phyloP scores from a whole-genome alignment of 2,888 invertebrate species.

The Fabriciana adippe region DNA sequence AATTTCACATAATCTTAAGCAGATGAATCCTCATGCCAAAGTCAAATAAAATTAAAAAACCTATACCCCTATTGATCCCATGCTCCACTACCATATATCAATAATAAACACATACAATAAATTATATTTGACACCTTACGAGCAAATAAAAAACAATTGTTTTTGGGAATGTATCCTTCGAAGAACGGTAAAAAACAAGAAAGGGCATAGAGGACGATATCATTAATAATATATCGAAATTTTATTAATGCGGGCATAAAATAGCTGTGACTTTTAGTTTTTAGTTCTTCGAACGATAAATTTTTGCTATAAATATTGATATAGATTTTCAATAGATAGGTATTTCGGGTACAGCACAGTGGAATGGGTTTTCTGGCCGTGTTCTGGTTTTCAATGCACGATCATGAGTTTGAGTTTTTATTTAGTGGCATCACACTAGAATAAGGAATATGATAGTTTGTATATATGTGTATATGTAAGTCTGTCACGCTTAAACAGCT shows the following conservation, averaged over 20 bases:
- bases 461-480: no score
- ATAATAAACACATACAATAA: constrained; percentile 32
- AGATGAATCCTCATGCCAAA: neutral
- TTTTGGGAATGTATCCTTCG: constrained; percentile 33
- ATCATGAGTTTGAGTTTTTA: neutral
- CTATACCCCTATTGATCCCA: neutral
- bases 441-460: no score
- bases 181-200: constrained; percentile 45
- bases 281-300: constrained; percentile 14
- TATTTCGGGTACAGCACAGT: neutral
- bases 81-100: constrained; percentile 19
- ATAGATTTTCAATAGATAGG: neutral
- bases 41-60: neutral
- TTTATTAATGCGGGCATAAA: constrained; percentile 60
- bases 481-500: no score
- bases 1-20: no score
- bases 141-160: constrained; percentile 35
- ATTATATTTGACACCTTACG: constrained; percentile 38
- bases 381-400: neutral
- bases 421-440: neutral
- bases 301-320: constrained; percentile 1
- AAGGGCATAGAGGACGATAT: constrained; percentile 47
- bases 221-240: constrained; percentile 60
- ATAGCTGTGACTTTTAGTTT: constrained; percentile 40
- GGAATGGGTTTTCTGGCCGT: neutral